These are phyloP conservation scores for Monodelphis domestica DNA, from an alignment of 2,797 vertebrate genomes.

Conservation along the genomic window DNA sequence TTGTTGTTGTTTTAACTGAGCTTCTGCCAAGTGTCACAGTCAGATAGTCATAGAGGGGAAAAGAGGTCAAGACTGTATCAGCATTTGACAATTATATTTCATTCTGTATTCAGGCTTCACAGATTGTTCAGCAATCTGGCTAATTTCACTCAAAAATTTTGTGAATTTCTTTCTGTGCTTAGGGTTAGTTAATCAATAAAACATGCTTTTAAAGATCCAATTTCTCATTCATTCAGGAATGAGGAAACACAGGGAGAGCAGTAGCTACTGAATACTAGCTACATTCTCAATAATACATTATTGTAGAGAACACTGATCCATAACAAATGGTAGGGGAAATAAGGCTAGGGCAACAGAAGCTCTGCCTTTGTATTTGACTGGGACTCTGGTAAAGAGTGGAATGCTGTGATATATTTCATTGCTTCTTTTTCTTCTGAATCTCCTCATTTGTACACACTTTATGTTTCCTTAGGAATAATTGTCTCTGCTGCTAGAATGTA, in stretches of 20 bases:
- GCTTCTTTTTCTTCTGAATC: background rate
- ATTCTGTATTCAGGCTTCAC: constrained; percentile 56
- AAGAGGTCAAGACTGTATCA: constrained; percentile 70
- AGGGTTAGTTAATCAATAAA: constrained; percentile 37
- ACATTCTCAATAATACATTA: background rate
- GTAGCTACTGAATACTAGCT: constrained; percentile 12
- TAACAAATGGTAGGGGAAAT: background rate
- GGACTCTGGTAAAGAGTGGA: background rate
- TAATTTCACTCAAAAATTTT: constrained; percentile 75
- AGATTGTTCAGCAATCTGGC: constrained; percentile 69
- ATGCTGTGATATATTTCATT: background rate
- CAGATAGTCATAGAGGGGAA: constrained; percentile 73
- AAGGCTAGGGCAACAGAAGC: background rate
- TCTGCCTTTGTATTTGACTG: background rate
- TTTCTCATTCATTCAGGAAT: background rate
- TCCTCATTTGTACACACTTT: background rate
- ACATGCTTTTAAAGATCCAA: background rate
- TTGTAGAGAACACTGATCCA: background rate
- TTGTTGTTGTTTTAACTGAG: constrained; percentile 62
- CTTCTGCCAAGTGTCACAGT: constrained; percentile 61
- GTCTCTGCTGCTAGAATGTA: background rate
- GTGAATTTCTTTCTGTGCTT: constrained; percentile 48
- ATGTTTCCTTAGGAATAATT: background rate
- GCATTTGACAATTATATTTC: constrained; percentile 78
- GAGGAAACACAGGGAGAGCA: constrained; percentile 20